These are phyloP conservation scores for Drosophila cognata DNA, from an alignment of 2,888 invertebrate genomes.

Conservation along the genomic window DNA sequence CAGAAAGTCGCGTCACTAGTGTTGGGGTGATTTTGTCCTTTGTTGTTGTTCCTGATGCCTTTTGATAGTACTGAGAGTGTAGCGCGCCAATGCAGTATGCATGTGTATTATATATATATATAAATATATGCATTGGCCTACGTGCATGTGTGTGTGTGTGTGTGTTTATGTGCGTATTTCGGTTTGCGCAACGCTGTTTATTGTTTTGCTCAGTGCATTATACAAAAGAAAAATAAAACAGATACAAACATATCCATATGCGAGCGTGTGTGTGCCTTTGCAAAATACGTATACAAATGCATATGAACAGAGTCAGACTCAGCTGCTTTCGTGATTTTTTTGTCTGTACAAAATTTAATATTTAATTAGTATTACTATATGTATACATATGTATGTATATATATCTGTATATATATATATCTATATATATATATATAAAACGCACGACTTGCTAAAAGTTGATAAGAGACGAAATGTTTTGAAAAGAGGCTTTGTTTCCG, in stretches of 20 bases:
- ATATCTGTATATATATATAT: not conserved
- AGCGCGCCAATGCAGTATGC: slow-evolving; percentile 56
- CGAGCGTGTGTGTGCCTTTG: slow-evolving; percentile 4
- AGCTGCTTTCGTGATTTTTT: slow-evolving; percentile 38
- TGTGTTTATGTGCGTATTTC: slow-evolving; percentile 38
- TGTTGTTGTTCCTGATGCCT: slow-evolving; percentile 36
- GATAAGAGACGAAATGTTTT: slow-evolving; percentile 47
- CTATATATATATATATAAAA: not conserved
- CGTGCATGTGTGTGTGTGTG: slow-evolving; percentile 8
- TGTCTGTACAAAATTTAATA: slow-evolving; percentile 42
- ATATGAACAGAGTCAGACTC: slow-evolving; percentile 15
- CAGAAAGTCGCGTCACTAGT: slow-evolving; percentile 63
- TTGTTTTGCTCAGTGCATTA: slow-evolving; percentile 43
- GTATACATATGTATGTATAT: not conserved
- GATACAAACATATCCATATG: slow-evolving; percentile 6
- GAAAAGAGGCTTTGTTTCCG: not conserved
- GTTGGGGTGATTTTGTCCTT: slow-evolving; percentile 43
- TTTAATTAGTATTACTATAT: slow-evolving; percentile 47
- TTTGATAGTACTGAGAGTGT: slow-evolving; percentile 47
- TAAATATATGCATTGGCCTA: not conserved
- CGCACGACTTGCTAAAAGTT: slow-evolving; percentile 38
- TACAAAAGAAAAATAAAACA: slow-evolving; percentile 7
- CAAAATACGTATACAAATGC: slow-evolving; percentile 11
- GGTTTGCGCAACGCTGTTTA: slow-evolving; percentile 55
- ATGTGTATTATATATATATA: slow-evolving; percentile 4